Evolutionary conservation across 2,888 invertebrate genomes (phyloP).

Genomic region (Scaeva pyrastri): DNA sequence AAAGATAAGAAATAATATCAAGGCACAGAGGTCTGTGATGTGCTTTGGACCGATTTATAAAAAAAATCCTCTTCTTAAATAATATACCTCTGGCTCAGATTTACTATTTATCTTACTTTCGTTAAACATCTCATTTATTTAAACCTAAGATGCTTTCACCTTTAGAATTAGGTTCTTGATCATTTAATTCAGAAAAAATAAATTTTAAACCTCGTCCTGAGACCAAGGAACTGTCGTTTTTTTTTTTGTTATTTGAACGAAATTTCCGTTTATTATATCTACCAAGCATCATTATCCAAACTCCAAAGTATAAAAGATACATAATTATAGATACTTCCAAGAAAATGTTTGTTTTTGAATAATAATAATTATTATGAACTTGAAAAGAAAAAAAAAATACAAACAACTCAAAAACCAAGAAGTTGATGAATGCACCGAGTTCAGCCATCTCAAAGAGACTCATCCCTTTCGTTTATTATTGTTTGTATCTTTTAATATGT

Average conservation of each 20-base stretch:
- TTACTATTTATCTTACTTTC: constrained; percentile 61
- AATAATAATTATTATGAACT: constrained; percentile 57
- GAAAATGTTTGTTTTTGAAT: constrained; percentile 51
- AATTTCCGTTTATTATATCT: too few species aligned
- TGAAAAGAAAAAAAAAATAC: constrained; percentile 59
- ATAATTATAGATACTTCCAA: constrained; percentile 30
- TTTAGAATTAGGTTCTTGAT: not conserved
- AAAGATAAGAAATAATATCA: constrained; percentile 38
- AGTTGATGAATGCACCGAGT: constrained; percentile 53
- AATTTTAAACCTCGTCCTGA: not conserved
- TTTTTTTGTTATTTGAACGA: too few species aligned
- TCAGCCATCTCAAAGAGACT: not conserved
- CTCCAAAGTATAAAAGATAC: constrained; percentile 27
- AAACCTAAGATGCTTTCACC: constrained; percentile 19
- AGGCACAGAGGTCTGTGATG: not conserved
- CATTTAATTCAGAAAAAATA: not conserved
- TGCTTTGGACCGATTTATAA: not conserved
- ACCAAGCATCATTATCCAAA: constrained; percentile 13
- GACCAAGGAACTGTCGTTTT: not conserved
- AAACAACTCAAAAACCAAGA: constrained; percentile 28
- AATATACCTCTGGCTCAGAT: not conserved
- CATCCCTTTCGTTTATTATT: constrained; percentile 42
- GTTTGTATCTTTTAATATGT: constrained; percentile 61
- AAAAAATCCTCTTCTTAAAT: constrained; percentile 14
- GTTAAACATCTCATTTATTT: constrained; percentile 66